Evolutionary conservation across 2,113 vertebrate genomes (phyloP).

Genomic region (Cryptomyrus ogoouensis): DNA sequence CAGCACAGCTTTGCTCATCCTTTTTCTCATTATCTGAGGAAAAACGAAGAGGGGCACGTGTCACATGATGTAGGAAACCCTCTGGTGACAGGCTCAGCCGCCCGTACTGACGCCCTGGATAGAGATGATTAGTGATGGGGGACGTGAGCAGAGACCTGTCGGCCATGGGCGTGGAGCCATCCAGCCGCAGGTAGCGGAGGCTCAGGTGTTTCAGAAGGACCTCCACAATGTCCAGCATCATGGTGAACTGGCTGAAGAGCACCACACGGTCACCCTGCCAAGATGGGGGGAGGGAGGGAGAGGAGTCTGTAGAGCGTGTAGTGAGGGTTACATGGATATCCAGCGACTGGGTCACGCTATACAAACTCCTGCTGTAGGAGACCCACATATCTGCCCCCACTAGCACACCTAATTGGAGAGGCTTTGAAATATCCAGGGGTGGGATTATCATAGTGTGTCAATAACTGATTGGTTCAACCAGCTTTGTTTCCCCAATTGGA

Average conservation of each 20-base stretch:
- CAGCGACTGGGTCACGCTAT: not conserved
- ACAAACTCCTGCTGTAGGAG: not conserved
- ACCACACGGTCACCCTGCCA: slow-evolving; percentile 85
- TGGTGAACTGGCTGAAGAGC: slow-evolving; percentile 94
- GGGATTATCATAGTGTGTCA: not conserved
- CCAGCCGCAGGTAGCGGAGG: slow-evolving; percentile 79
- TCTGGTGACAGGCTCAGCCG: not conserved
- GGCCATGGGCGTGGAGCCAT: slow-evolving; percentile 88
- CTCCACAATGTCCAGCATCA: slow-evolving; percentile 94
- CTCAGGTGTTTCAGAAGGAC: slow-evolving; percentile 78
- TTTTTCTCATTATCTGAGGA: not conserved
- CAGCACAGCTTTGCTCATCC: not conserved
- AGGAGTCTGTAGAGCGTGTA: too few species aligned
- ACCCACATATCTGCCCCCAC: not conserved
- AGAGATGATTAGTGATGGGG: not conserved
- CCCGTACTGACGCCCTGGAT: not conserved
- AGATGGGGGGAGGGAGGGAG: not conserved
- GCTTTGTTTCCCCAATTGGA: not conserved
- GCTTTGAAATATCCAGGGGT: not conserved
- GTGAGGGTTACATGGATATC: not conserved
- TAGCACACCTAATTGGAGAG: not conserved
- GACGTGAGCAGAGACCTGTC: slow-evolving; percentile 61
- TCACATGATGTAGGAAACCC: not conserved
- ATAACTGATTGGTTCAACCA: not conserved
- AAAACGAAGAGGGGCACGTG: not conserved